These are phyloP conservation scores for Orchestia grillus DNA, from an alignment of 1,140 invertebrate genomes.

Conservation along the genomic window DNA sequence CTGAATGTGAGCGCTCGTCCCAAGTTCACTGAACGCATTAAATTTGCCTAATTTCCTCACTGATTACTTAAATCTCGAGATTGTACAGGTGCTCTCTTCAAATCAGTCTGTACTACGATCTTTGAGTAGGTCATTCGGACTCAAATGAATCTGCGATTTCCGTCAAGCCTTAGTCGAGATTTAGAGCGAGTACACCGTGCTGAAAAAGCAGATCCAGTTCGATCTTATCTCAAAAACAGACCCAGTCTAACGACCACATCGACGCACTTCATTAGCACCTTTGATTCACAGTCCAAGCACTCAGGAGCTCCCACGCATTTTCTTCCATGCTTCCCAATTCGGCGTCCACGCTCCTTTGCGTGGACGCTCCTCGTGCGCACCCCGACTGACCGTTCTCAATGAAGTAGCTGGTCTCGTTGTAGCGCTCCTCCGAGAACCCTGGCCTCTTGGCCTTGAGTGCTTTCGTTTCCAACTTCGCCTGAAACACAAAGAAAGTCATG, in stretches of 20 bases:
- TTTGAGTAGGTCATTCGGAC: not conserved
- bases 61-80: not conserved
- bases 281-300: not conserved
- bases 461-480: constrained; percentile 94
- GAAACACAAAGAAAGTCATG: constrained; percentile 70
- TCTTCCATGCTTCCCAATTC: not conserved
- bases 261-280: not conserved
- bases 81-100: not conserved
- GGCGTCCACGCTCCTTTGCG: not conserved
- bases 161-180: not conserved
- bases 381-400: constrained; percentile 90
- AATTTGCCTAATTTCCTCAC: not conserved
- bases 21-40: not conserved
- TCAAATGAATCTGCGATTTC: not conserved
- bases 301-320: not conserved
- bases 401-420: constrained; percentile 96
- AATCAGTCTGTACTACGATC: not conserved
- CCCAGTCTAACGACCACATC: not conserved
- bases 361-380: not conserved
- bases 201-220: not conserved
- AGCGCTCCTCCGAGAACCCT: constrained; percentile 91
- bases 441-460: constrained; percentile 91
- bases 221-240: not conserved
- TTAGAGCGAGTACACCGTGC: not conserved
- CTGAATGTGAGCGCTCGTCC: not conserved